Conservation (phyloP, 1,140 invertebrate species). For the Aricia agestis region DNA sequence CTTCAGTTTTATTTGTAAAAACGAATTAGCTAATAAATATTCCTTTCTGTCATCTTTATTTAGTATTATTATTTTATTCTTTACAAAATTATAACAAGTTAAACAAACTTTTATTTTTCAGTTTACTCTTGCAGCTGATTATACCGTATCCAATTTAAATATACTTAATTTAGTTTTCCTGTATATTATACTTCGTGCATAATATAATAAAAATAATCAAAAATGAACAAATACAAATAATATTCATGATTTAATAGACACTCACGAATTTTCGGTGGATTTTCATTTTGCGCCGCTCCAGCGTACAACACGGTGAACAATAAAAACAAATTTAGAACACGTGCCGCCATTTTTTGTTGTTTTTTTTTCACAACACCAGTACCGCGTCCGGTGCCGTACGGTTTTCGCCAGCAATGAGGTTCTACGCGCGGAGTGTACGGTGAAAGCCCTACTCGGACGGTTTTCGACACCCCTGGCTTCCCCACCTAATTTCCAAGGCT, state of each 20-base stretch:
- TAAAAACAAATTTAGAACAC: constrained; percentile 46
- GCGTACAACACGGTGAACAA: constrained; percentile 48
- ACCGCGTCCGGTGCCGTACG: constrained; percentile 50
- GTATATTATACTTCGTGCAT: too few relatives aligned
- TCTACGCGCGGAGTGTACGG: constrained; percentile 61
- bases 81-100: too few relatives aligned
- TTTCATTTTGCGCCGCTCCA: constrained; percentile 55
- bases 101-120: too few relatives aligned
- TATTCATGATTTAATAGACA: constrained; percentile 30
- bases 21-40: too few relatives aligned
- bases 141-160: too few relatives aligned
- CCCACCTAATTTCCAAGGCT: constrained; percentile 33
- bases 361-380: constrained; percentile 21
- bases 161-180: too few relatives aligned
- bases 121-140: too few relatives aligned
- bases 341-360: constrained; percentile 42
- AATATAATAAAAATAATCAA: constrained; percentile 8
- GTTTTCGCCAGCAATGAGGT: constrained; percentile 48
- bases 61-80: too few relatives aligned
- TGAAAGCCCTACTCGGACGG: constrained; percentile 71
- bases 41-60: too few relatives aligned
- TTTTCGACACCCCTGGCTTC: constrained; percentile 66
- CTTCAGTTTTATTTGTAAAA: too few relatives aligned
- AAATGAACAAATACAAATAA: not conserved
- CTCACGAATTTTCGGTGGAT: constrained; percentile 50